A percentile compares a stretch with the other conserved stretches of the same genome.
Conservation (phyloP, 30 jellyfish, hydroid and myxozoan genomes). For the Chrysaora quinquecirrha region DNA sequence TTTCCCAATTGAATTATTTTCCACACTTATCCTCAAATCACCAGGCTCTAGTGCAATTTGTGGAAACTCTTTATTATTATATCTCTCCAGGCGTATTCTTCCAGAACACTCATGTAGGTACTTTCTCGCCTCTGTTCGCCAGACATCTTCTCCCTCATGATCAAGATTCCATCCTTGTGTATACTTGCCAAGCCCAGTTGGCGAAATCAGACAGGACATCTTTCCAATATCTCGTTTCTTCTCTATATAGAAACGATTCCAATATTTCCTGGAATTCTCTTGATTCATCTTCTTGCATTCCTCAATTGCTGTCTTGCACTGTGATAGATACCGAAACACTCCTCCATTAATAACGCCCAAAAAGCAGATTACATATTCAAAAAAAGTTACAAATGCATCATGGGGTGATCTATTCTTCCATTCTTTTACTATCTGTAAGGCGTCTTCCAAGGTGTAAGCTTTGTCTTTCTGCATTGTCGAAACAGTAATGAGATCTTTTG, state of each 20-base stretch:
- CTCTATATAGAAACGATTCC: conserved; percentile 1
- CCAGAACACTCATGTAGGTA: conserved; percentile 13
- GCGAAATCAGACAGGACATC: conserved; percentile 20
- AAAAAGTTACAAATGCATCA: conserved; percentile 20
- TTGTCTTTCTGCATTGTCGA: conserved; percentile 5
- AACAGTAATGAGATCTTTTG: not conserved
- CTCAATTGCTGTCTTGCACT: conserved; percentile 5
- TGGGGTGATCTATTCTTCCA: conserved; percentile 19
- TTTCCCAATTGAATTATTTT: not conserved
- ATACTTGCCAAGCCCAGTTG: not conserved
- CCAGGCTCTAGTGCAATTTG: conserved; percentile 15
- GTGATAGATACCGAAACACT: not conserved
- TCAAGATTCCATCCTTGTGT: not conserved
- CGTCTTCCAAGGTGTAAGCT: conserved; percentile 8
- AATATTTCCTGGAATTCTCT: conserved; percentile 1
- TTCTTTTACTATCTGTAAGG: not conserved
- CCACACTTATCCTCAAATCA: conserved; percentile 4
- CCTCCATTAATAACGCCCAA: conserved; percentile 13
- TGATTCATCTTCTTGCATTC: conserved; percentile 5
- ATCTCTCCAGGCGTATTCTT: not conserved
- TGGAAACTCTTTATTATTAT: conserved; percentile 1
- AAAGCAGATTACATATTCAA: conserved; percentile 10
- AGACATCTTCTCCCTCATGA: not conserved
- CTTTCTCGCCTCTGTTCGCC: not conserved
- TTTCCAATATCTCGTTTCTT: not conserved